These are phyloP conservation scores for Gryllus bimaculatus DNA, from an alignment of 1,140 invertebrate species.

Conservation along the genomic window DNA sequence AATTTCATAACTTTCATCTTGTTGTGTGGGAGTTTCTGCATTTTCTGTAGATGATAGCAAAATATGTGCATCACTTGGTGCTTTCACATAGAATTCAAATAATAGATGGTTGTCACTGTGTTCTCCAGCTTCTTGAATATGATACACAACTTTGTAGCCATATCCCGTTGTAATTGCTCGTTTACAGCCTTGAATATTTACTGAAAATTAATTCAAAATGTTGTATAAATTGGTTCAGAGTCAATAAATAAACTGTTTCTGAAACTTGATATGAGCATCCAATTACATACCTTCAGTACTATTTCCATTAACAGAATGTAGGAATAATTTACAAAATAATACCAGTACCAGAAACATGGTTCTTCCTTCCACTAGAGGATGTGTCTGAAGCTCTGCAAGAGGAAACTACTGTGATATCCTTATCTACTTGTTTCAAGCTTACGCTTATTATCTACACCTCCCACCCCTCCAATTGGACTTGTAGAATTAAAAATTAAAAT, in stretches of 20 bases:
- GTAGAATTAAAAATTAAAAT: too few species aligned
- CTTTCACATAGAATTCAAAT: background rate
- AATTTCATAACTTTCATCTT: background rate
- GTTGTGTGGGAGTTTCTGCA: background rate
- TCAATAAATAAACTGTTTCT: background rate
- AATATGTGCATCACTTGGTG: background rate
- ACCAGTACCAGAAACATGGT: too few species aligned
- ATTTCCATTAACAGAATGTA: background rate
- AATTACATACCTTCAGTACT: background rate
- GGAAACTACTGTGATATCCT: too few species aligned
- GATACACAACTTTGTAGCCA: background rate
- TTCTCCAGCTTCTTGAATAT: background rate
- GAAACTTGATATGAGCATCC: background rate
- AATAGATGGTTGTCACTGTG: background rate
- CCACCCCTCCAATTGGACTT: too few species aligned
- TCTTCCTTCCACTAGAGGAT: too few species aligned
- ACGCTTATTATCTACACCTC: too few species aligned
- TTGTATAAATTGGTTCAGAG: background rate
- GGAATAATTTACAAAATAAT: background rate
- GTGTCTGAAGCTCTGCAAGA: too few species aligned
- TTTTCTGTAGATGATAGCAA: background rate
- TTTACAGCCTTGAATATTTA: background rate
- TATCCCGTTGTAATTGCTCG: background rate
- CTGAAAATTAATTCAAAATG: background rate
- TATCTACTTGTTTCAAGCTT: too few species aligned